Base-by-base conservation (phyloP, 2,797 vertebrate species). In the Microctenopoma lineatum region DNA sequence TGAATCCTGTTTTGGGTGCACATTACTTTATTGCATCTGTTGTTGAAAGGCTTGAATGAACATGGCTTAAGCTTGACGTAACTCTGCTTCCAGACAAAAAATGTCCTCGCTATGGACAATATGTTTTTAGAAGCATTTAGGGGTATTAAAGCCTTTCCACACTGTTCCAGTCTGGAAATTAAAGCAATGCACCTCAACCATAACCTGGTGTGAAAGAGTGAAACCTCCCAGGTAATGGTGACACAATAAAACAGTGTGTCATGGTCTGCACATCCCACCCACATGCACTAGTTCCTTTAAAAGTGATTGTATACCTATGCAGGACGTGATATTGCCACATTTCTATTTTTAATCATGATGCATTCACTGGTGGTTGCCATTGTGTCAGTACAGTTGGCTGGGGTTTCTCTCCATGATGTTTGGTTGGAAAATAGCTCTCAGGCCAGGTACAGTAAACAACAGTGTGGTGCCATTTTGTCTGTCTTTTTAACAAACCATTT, bases 391-490 rank as follows among this genome's bases (percentile, higher is more conserved):
- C 74, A 62, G 55, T 86, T 87, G 87, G 80, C 88, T 89, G 46
- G 0, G 52, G 62, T 68, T 79, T 79, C 45, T 79, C 51, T 11
- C 79, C 79, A 60, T 84, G 67, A 67, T 59, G 70, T 75, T 83
- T 65, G 41, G 59, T 70, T 45, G 81, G 80, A 86, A 70, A 77
- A 77, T 77, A 79, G 70, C 59, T 21, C 26, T 70, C 73, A 45
- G 64, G 47, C 45, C 83, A 86, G 81, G 76, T 83, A 78, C 60
- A 56, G 15, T 66, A 61, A 69, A 90, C 73, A 89, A 87, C 80
- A 83, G 25, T 67, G 77, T 75, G 90, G 87, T 90, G 91, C 90
- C 88, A 83, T 87, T 89, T 89, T 59, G 86, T 93, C 89, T 92
- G 84, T 79, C 63, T 65, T 53, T 80, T 88, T 85, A 74, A 83